Evolutionary conservation across 1,140 invertebrate species (phyloP).

Genomic region (Drosophila triauraria): DNA sequence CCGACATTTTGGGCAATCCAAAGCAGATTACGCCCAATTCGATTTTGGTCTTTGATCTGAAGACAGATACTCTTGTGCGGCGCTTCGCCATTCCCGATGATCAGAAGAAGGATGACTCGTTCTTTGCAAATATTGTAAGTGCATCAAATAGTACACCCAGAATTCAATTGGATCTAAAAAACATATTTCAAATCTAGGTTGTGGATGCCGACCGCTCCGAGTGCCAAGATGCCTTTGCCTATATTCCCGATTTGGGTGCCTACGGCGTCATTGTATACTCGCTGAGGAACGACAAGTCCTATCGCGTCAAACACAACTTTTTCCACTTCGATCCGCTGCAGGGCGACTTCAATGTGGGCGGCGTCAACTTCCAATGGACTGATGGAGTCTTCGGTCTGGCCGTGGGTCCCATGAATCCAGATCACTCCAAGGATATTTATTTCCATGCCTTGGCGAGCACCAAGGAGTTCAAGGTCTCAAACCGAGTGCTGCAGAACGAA

Average conservation of each 20-base stretch:
- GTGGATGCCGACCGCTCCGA: constrained; percentile 89
- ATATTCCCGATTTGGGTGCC: constrained; percentile 90
- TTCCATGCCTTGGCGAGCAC: constrained; percentile 91
- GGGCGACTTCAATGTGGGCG: constrained; percentile 89
- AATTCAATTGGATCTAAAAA: neutral
- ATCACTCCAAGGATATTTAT: constrained; percentile 89
- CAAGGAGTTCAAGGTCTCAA: constrained; percentile 91
- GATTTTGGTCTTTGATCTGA: constrained; percentile 90
- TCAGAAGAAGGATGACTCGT: constrained; percentile 89
- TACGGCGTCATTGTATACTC: constrained; percentile 92
- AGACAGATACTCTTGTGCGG: constrained; percentile 89
- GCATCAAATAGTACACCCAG: neutral
- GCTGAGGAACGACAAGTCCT: constrained; percentile 90
- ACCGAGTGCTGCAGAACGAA: constrained; percentile 89
- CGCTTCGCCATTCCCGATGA: constrained; percentile 88
- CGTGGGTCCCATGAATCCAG: constrained; percentile 86
- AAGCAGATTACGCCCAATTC: constrained; percentile 88
- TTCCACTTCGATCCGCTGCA: constrained; percentile 92
- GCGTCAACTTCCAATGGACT: constrained; percentile 91
- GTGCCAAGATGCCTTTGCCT: constrained; percentile 91
- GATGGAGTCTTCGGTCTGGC: constrained; percentile 91
- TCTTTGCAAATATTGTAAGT: constrained; percentile 90
- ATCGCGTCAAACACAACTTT: constrained; percentile 91
- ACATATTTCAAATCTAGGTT: constrained; percentile 76
- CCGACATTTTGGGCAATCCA: constrained; percentile 88